Evolutionary conservation across 2,888 invertebrate species (phyloP), one percentile per base, ranked within the genome.

Genomic region (Diarsia brunnea): DNA sequence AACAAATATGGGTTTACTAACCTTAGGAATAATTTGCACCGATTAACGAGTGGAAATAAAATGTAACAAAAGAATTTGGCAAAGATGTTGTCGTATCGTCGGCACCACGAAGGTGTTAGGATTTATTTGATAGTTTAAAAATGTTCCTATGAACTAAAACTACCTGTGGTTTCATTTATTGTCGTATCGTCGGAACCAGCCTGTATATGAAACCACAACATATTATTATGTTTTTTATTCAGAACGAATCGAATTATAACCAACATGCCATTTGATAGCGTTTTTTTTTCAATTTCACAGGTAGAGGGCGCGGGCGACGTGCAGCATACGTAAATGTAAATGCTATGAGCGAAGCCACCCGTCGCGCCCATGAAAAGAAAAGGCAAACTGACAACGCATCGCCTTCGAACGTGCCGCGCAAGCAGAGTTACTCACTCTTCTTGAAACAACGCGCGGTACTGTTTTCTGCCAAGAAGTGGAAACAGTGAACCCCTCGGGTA

Each of bases 401-500:
- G 75, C 76, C 83, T 43, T 80, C 84, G 64, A 76, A 69, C 79
- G 87, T 89, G 77, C 91, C 94, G 82, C 93, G 95, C 89, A 96
- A 96, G 88, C 96, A 96, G 93, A 96, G 92, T 93, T 96, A 96
- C 92, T 96, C 96, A 88, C 95, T 96, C 79, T 97, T 97, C 92
- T 92, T 96, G 43, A 95, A 94, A 80, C 96, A 97, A 88, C 95
- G 96, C 84, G 96, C 96, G 58, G 95, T 95, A 76, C 94, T 97
- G 80, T 97, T 97, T 95, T 96, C 96, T 69, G 96, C 96, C 87
- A 97, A 96, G 95, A 97, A 97, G 93, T 97, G 96, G 96, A 96
- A 96, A 86, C 95, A 95, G 91, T 93, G 90, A 92, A 79, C 79
- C 68, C 79, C 76, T 38, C 8, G 8, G 79, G 74, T 71, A 67